phyloP scores from a whole-genome alignment of 2,797 vertebrate species.

The Ciconia nigra region DNA sequence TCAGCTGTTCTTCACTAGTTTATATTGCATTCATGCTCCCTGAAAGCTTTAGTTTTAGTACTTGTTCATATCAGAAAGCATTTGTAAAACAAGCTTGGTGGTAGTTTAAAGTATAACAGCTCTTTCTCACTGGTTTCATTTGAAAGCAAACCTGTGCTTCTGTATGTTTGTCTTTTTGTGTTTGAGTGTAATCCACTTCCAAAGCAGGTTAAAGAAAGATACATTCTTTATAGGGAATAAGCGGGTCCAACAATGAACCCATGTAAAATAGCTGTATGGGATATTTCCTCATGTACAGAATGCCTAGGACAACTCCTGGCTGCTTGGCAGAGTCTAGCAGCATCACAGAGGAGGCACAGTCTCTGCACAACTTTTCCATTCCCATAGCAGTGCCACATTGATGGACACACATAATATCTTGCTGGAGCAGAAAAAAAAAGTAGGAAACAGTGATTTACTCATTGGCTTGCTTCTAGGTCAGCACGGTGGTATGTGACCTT shows the following conservation, averaged over 20 bases:
- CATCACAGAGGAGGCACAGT: background rate
- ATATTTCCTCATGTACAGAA: background rate
- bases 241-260: background rate
- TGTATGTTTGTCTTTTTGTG: background rate
- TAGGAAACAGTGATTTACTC: background rate
- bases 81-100: background rate
- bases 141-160: background rate
- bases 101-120: background rate
- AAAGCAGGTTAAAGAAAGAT: background rate
- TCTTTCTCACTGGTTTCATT: background rate
- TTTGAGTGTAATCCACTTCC: background rate
- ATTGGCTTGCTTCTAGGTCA: background rate
- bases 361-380: background rate
- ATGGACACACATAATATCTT: background rate
- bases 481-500: background rate
- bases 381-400: background rate
- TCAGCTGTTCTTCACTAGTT: background rate
- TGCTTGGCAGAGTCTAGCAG: background rate
- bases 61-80: background rate
- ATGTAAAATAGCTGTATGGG: background rate
- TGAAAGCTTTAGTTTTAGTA: background rate
- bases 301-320: background rate
- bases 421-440: background rate
- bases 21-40: background rate
- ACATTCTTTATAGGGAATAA: background rate